A percentile compares a stretch with the other conserved stretches of the same genome.
Conservation (phyloP, 2,113 vertebrate species). For the Lepus europaeus region DNA sequence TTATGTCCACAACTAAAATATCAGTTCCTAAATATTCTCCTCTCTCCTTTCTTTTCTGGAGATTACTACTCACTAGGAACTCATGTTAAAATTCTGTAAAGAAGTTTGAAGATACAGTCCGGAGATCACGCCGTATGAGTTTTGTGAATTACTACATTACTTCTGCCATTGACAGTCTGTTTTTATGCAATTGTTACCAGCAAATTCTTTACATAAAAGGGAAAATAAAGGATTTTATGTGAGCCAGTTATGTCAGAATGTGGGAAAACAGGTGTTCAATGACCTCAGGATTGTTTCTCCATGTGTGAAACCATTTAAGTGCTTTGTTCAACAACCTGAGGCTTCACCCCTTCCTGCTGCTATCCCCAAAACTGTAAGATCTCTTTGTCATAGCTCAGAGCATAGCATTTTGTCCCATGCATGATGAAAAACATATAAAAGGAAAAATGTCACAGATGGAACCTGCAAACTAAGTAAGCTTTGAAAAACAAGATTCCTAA, state of each 20-base stretch:
- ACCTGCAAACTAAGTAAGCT: background rate
- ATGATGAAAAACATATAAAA: constrained; percentile 45
- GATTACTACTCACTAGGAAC: background rate
- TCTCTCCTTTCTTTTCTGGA: background rate
- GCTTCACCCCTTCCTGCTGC: background rate
- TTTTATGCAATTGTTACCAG: background rate
- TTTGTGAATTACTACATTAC: background rate
- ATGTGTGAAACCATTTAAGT: constrained; percentile 50
- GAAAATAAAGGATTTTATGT: constrained; percentile 12
- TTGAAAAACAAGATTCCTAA: background rate
- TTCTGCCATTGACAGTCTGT: constrained; percentile 1
- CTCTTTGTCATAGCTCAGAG: constrained; percentile 45
- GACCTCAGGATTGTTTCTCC: constrained; percentile 53
- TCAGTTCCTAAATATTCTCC: background rate
- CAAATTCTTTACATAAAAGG: constrained; percentile 24
- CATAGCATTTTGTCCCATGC: background rate
- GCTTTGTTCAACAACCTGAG: background rate
- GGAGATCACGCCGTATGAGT: background rate
- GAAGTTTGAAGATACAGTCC: background rate
- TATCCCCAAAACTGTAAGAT: background rate
- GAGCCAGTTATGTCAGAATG: constrained; percentile 28
- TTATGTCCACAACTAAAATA: background rate
- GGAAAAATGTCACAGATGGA: background rate
- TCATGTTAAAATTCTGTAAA: background rate
- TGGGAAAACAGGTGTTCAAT: constrained; percentile 44